Conservation (phyloP, 2,888 invertebrate genomes). For the Xestia rhomboidea region DNA sequence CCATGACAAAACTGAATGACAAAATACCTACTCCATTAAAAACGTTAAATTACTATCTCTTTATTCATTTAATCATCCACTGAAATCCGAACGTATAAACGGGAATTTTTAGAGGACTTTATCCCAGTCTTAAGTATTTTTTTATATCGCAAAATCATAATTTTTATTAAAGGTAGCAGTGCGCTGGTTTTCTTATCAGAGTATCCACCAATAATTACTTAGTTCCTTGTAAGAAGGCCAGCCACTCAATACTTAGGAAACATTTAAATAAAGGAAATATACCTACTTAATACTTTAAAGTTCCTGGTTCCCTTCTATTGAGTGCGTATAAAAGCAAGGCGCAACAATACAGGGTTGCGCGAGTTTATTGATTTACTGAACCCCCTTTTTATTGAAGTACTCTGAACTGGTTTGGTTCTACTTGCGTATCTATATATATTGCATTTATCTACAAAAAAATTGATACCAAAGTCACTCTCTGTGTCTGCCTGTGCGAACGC, state of each 20-base stretch:
- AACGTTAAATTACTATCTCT: background rate
- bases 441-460: background rate
- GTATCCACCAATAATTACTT: background rate
- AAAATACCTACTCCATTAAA: background rate
- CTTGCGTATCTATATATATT: background rate
- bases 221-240: conserved; percentile 17
- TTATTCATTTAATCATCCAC: background rate
- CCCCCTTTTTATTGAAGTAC: conserved; percentile 7
- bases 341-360: conserved; percentile 63
- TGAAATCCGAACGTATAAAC: background rate
- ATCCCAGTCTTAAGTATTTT: background rate
- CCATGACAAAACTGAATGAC: background rate
- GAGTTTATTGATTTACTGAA: conserved; percentile 63
- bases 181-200: background rate
- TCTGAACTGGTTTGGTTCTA: background rate
- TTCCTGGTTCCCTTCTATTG: conserved; percentile 13
- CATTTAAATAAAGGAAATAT: background rate
- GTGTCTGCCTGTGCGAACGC: background rate
- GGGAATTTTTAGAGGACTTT: background rate
- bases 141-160: background rate
- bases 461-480: background rate
- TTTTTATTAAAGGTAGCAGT: background rate
- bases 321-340: conserved; percentile 19
- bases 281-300: background rate
- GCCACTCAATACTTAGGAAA: background rate